Evolutionary conservation across 2,113 vertebrate genomes (phyloP).

Genomic region (Indri indri): DNA sequence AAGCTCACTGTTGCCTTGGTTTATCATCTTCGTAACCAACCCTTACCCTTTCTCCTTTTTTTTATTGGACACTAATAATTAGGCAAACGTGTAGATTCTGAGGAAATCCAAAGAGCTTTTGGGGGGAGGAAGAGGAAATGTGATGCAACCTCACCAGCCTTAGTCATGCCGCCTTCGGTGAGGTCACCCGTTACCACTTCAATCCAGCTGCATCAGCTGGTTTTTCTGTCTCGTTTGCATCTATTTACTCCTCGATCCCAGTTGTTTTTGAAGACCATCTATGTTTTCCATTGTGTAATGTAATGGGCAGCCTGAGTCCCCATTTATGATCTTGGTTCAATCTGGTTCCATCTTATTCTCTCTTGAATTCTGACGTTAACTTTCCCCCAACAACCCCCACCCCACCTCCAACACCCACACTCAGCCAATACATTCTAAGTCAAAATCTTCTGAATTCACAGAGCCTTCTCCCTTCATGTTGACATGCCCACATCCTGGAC

Average conservation of each 20-base stretch:
- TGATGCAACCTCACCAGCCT: not conserved
- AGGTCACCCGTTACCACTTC: not conserved
- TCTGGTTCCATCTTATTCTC: not conserved
- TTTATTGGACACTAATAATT: slow-evolving; percentile 1
- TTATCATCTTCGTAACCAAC: not conserved
- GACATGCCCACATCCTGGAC: not conserved
- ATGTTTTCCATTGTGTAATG: not conserved
- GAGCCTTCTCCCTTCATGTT: not conserved
- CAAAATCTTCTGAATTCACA: not conserved
- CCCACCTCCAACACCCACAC: not conserved
- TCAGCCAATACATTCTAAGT: not conserved
- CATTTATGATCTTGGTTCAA: not conserved
- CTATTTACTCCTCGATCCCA: not conserved
- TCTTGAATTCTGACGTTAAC: not conserved
- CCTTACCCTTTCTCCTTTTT: not conserved
- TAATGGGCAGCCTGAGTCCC: not conserved
- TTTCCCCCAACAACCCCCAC: not conserved
- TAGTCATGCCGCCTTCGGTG: not conserved
- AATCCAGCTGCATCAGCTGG: not conserved
- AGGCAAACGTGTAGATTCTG: slow-evolving; percentile 1
- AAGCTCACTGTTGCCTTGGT: not conserved
- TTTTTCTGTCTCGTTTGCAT: not conserved
- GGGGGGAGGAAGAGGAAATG: not conserved
- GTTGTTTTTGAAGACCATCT: not conserved
- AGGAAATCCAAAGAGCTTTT: not conserved